Evolutionary conservation across 2,113 vertebrate species (phyloP), one percentile per base, ranked within the genome.

Genomic region (Dasyurus viverrinus): DNA sequence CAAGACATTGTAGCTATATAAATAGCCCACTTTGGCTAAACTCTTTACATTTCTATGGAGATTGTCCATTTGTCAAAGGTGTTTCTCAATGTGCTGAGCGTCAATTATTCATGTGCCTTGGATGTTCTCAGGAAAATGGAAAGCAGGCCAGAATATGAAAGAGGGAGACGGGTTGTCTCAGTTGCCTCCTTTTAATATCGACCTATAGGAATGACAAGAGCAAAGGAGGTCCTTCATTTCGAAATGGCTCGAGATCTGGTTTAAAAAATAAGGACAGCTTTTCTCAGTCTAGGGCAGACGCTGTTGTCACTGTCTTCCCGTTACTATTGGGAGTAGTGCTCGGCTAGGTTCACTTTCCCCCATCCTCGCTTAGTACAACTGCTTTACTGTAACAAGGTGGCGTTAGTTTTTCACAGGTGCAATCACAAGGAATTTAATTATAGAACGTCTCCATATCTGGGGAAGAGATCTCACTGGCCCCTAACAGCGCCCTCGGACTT

Each of bases 391-490:
- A 92, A 97, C 94, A 89, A 1, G 47, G 95, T 90, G 53, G 53
- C 68, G 14, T 91, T 42, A 93, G 50, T n/a, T 42, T 27, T 57
- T 55, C 14, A 53, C 93, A 92, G 91, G 90, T 92, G 68, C 23
- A 95, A 93, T 93, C 91, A 90, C 76, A 95, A 93, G 93, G n/a
- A 91, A 90, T 91, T 36, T 93, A 95, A 92, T 22, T 53, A 53
- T 24, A 95, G 89, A 8, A 16, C 55, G 89, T 0, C n/a, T 26
- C 24, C 23, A 52, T 50, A 89, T 42, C 54, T 42, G 52, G 16
- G 19, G 30, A 8, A 54, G 60, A 36, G 24, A 47, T 52, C 48
- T 2, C 8, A 84, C 0, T 84, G 68, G 23, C 68, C 68, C 8
- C 8, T 1, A 84, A 16, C 68, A 76, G 36, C 22, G 68, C 42